Evolutionary conservation across 2,888 invertebrate genomes (phyloP), one percentile per base, ranked within the genome.

Genomic region (Platerodrilus igneus): DNA sequence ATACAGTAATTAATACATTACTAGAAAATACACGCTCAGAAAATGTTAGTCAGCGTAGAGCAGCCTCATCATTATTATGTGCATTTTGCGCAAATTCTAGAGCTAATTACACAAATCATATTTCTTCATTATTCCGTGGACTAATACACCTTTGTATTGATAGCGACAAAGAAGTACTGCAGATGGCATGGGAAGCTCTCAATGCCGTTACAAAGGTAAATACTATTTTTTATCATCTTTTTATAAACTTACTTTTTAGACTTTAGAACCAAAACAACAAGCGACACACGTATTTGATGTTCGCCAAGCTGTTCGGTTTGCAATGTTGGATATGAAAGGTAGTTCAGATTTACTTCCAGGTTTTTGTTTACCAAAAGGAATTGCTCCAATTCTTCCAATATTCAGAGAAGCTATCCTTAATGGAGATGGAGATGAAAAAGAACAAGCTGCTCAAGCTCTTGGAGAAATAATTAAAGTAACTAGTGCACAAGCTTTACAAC

Each of bases 341-440:
- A 50, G 53, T 2, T 72, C 76, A 13, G 84, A 86, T 30, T 70
- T 90, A 38, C 69, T 92, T 52, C 94, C 95, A 7, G 96, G 95
- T 7, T 92, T 96, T 66, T 95, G 94, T 64, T 70, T 94, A 53
- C 89, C 92, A 0, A 94, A 94, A 73, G 83, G 68, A 37, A 90
- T 97, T 37, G 83, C 90, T 2, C 95, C 97, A 5, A 81, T 99
- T 44, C 72, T 97, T 47, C 93, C 94, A 0, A 84, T 97, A 40
- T 95, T 96, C 75, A 81, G 97, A 27, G 97, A 99, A 71, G 92
- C 95, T 2, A 88, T 99, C 61, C 73, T 99, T 27, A 94, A 92
- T 70, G 97, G 96, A 0, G 76, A 88, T 39, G 92, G 94, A 0
- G 97, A 97, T 51, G 83, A 92, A 63, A 97, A 97, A 67, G 97